These are phyloP conservation scores for Drosophila guanche DNA, from an alignment of 1,140 invertebrate genomes.

Conservation along the genomic window DNA sequence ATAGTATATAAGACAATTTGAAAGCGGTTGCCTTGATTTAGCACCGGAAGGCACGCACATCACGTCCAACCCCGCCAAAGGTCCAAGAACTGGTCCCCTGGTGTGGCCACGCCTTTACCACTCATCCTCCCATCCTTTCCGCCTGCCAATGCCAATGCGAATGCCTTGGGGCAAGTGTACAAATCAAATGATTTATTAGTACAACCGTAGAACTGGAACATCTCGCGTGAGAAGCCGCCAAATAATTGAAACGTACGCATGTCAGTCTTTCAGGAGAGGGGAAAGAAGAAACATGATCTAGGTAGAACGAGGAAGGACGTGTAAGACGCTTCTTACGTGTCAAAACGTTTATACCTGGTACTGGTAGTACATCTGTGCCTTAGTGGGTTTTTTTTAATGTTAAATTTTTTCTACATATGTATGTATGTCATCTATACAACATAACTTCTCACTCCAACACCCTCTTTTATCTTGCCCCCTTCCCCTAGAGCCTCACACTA, in stretches of 20 bases:
- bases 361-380: no score
- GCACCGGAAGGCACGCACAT: constrained; percentile 78
- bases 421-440: no score
- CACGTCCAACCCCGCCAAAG: constrained; percentile 48
- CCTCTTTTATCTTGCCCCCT: no score
- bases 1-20: constrained; percentile 62
- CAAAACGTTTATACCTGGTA: no score
- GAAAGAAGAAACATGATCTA: constrained; percentile 10
- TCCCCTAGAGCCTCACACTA: no score
- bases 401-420: no score
- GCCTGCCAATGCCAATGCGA: no score
- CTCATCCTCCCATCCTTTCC: not conserved
- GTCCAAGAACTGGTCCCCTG: constrained; percentile 7
- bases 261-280: constrained; percentile 19
- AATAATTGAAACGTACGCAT: constrained; percentile 76
- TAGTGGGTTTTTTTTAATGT: no score
- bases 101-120: not conserved
- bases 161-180: constrained; percentile 53
- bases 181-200: constrained; percentile 80
- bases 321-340: no score
- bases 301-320: not conserved
- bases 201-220: constrained; percentile 51
- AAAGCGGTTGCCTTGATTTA: constrained; percentile 79
- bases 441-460: no score
- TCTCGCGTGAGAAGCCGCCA: constrained; percentile 49